A percentile compares a stretch with the other conserved stretches of the same genome.
These are phyloP conservation scores for Spea multiplicata DNA, from an alignment of 2,113 vertebrate genomes.

Conservation along the genomic window DNA sequence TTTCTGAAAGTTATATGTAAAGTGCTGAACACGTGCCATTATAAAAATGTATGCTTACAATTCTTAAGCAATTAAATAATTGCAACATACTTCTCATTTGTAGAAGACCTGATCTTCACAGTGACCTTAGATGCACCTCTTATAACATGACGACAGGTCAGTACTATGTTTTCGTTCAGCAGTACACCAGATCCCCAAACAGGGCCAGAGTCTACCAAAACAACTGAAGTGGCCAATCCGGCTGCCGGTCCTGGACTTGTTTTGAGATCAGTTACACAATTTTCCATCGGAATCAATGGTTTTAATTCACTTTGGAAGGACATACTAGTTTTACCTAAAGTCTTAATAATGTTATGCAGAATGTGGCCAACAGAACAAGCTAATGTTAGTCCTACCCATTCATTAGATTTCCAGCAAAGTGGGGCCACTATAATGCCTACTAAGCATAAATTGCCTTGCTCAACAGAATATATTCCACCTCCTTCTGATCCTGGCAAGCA, in stretches of 20 bases:
- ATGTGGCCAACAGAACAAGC: slow-evolving; percentile 80
- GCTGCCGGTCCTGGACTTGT: neutral
- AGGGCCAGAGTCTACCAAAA: slow-evolving; percentile 73
- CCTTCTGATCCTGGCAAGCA: slow-evolving; percentile 92
- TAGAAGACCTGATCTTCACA: slow-evolving; percentile 60
- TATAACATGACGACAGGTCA: slow-evolving; percentile 90
- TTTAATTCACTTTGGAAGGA: neutral
- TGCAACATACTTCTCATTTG: slow-evolving; percentile 63
- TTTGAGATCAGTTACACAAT: fast-evolving
- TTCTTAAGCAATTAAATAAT: neutral
- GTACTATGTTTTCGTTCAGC: slow-evolving; percentile 65
- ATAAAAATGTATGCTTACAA: no score
- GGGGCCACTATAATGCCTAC: slow-evolving; percentile 79
- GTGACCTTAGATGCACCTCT: slow-evolving; percentile 57
- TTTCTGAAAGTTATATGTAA: no score
- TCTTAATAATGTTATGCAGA: slow-evolving; percentile 46
- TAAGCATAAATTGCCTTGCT: slow-evolving; percentile 51
- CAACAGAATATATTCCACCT: slow-evolving; percentile 70
- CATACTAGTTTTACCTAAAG: neutral
- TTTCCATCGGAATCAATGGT: neutral
- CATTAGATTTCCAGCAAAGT: slow-evolving; percentile 84
- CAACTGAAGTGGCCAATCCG: slow-evolving; percentile 56
- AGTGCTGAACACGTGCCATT: no score
- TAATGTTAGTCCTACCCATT: slow-evolving; percentile 89
- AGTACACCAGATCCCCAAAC: slow-evolving; percentile 87